phyloP scores from a whole-genome alignment of 1,140 invertebrate species.

The Oryzaephilus surinamensis region DNA sequence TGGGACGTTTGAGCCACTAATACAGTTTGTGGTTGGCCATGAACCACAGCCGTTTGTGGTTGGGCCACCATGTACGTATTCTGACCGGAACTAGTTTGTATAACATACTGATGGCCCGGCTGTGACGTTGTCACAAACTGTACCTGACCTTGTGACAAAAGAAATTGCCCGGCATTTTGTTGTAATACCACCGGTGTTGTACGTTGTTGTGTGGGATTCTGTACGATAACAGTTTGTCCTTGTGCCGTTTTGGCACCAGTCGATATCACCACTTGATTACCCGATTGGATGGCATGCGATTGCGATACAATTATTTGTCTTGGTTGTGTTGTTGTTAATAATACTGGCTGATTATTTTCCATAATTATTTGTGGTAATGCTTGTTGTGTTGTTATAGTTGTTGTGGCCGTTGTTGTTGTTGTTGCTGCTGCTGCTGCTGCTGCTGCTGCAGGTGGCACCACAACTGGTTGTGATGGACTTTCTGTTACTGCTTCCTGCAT shows the following conservation, averaged over 20 bases:
- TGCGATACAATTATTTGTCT: conserved; percentile 37
- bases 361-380: conserved; percentile 27
- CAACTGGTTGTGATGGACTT: too few species aligned
- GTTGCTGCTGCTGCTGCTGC: conserved; percentile 3
- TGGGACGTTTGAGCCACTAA: conserved; percentile 50
- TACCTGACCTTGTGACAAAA: conserved; percentile 28
- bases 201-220: conserved; percentile 36
- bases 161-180: conserved; percentile 34
- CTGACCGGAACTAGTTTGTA: conserved; percentile 40
- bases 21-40: conserved; percentile 51
- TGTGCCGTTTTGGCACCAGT: conserved; percentile 26
- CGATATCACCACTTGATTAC: conserved; percentile 20
- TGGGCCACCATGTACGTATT: conserved; percentile 54
- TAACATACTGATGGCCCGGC: conserved; percentile 41
- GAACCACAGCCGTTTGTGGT: conserved; percentile 47
- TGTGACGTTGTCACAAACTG: conserved; percentile 31
- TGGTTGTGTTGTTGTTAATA: conserved; percentile 23
- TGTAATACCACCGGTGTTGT: conserved; percentile 32
- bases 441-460: conserved; percentile 17
- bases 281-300: conserved; percentile 18
- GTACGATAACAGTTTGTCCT: conserved; percentile 37
- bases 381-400: conserved; percentile 11
- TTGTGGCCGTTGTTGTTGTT: conserved; percentile 9
- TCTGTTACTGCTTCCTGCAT: conserved; percentile 28
- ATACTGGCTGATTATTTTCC: conserved; percentile 28